Evolutionary conservation across 1,140 invertebrate genomes (phyloP), one percentile per base, ranked within the genome.

Genomic region (Bombus huntii): DNA sequence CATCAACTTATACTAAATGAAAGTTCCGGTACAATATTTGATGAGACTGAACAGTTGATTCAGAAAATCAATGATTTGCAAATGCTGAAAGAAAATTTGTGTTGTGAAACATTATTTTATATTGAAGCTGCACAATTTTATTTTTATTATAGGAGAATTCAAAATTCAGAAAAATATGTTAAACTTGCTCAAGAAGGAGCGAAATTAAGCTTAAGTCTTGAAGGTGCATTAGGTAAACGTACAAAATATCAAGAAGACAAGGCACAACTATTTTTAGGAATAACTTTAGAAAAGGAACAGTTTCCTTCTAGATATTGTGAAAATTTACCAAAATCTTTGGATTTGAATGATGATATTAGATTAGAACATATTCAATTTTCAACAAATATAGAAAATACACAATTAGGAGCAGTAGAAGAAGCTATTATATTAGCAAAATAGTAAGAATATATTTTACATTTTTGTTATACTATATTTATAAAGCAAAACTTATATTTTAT

Each of bases 241-340:
- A 99, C 98, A 31, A 97, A 97, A 92, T 99, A 97, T 94, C 99
- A 99, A 94, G 95, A 97, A 77, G 96, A 97, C 66, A 94, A 98
- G 39, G 96, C 99, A 0, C 99, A 99, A 92, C 94, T 99, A 59
- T 96, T 97, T 34, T 92, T 99, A 0, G 95, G 96, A 85, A 95
- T 98, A 83, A 94, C 95, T 74, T 72, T 96, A 18, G 94, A 95
- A 34, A 95, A 96, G 91, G 89, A 95, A 81, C 70, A 91, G 73
- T 92, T 93, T 90, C 85, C 90, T 85, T 83, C 87, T 44, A 47
- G 91, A 83, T n/a, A 80, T 94, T 89, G 91, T 89, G 93, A 94
- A 15, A 92, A 94, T 83, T 91, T 97, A 81, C 96, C 97, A 1
- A 95, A 96, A 83, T 95, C 98, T 88, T 88, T 98, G 25, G 94